Percentiles rank a stretch among this genome's conserved stretches.
These are phyloP conservation scores for Netelia melanura DNA, from an alignment of 2,888 invertebrate genomes.

Conservation along the genomic window DNA sequence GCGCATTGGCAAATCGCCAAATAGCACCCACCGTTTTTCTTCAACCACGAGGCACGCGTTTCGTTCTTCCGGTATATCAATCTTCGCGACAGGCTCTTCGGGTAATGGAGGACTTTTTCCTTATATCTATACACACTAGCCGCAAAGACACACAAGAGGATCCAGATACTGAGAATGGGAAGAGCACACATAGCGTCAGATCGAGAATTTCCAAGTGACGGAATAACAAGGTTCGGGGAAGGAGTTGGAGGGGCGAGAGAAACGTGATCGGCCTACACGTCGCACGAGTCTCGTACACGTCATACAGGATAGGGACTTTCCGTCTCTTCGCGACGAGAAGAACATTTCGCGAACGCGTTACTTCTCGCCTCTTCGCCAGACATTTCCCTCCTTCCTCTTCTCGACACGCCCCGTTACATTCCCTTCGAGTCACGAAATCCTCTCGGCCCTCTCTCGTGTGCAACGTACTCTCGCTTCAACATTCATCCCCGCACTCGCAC, in stretches of 20 bases:
- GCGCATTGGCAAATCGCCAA: too few relatives aligned
- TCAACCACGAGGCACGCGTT: not conserved
- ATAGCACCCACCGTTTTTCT: too few relatives aligned
- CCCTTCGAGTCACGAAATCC: constrained; percentile 63
- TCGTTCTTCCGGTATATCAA: constrained; percentile 22
- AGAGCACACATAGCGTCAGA: constrained; percentile 63
- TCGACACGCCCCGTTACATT: constrained; percentile 67
- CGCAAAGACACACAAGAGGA: constrained; percentile 14
- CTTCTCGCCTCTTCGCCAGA: constrained; percentile 63
- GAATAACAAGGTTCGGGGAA: constrained; percentile 67
- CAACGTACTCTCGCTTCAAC: constrained; percentile 51
- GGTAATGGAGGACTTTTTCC: not conserved
- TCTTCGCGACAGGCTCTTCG: constrained; percentile 26
- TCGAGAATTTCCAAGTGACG: constrained; percentile 74
- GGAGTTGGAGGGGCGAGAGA: constrained; percentile 65
- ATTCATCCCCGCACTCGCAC: constrained; percentile 63
- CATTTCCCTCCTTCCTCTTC: constrained; percentile 52
- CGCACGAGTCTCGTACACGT: constrained; percentile 56
- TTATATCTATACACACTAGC: constrained; percentile 22
- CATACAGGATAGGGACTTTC: constrained; percentile 73
- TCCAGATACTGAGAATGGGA: constrained; percentile 33
- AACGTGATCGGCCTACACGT: constrained; percentile 80
- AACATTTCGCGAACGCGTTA: constrained; percentile 64
- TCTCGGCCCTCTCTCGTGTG: constrained; percentile 25
- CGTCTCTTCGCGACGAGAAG: constrained; percentile 67